These are phyloP conservation scores for Eclectus roratus DNA, from an alignment of 2,113 vertebrate genomes.

Conservation along the genomic window DNA sequence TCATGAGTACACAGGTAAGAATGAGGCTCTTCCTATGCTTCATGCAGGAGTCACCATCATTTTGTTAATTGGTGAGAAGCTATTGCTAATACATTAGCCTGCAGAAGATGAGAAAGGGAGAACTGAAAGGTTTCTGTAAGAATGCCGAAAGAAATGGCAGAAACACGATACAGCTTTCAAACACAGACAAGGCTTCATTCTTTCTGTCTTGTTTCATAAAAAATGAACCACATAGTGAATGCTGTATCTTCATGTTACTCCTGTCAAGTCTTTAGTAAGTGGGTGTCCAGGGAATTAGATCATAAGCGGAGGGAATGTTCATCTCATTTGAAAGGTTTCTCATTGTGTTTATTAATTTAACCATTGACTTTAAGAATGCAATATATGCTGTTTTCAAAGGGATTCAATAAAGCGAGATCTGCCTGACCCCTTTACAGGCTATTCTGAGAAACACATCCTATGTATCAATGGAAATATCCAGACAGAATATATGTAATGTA, in stretches of 20 bases:
- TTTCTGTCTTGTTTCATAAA: slow-evolving; percentile 62
- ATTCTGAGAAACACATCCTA: neutral
- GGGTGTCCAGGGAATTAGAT: slow-evolving; percentile 55
- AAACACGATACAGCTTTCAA: slow-evolving; percentile 53
- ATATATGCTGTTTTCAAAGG: neutral
- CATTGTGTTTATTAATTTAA: slow-evolving; percentile 38
- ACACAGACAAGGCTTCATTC: slow-evolving; percentile 63
- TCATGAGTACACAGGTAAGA: neutral
- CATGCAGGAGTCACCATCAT: neutral
- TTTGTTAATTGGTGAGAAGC: slow-evolving; percentile 12
- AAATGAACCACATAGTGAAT: slow-evolving; percentile 48
- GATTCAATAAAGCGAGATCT: neutral
- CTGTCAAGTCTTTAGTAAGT: slow-evolving; percentile 62
- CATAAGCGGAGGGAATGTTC: slow-evolving; percentile 35
- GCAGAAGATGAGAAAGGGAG: neutral
- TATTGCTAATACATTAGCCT: slow-evolving; percentile 11
- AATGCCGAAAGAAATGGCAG: slow-evolving; percentile 49
- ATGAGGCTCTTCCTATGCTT: neutral
- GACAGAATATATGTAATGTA: slow-evolving; percentile 22
- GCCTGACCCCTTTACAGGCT: slow-evolving; percentile 38
- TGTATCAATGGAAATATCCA: slow-evolving; percentile 52
- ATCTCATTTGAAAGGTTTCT: slow-evolving; percentile 22
- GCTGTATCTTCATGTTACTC: slow-evolving; percentile 58
- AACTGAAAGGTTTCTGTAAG: slow-evolving; percentile 24
- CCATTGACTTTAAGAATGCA: neutral